Percentiles rank a stretch among this genome's conserved stretches.
Conservation (phyloP, 2,113 vertebrate genomes). For the Orcinus orca region DNA sequence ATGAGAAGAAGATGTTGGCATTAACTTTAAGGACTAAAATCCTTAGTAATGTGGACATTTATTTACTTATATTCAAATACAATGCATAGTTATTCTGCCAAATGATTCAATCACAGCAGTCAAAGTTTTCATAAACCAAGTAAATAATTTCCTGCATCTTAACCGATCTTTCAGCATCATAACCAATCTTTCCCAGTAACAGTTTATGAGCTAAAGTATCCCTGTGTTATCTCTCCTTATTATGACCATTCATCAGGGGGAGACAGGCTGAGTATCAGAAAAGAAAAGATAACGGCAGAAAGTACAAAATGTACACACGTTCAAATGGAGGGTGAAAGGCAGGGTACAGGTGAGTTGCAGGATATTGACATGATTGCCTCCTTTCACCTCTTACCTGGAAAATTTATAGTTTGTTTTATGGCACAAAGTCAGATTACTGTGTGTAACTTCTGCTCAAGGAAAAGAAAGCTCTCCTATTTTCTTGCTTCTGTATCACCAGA, state of each 20-base stretch:
- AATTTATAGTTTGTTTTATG: background rate
- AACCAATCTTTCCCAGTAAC: background rate
- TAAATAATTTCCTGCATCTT: background rate
- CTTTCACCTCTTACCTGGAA: background rate
- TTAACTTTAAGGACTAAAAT: background rate
- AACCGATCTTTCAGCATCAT: background rate
- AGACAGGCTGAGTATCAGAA: slow-evolving; percentile 25
- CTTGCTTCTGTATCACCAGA: background rate
- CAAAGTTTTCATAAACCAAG: slow-evolving; percentile 33
- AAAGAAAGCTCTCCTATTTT: background rate
- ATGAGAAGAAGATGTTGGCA: too few species aligned
- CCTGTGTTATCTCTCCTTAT: slow-evolving; percentile 35
- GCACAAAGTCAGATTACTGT: background rate
- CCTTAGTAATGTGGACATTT: background rate
- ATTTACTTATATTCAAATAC: background rate
- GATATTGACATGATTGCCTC: background rate
- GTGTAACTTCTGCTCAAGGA: background rate
- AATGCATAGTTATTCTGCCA: background rate
- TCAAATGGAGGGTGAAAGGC: background rate
- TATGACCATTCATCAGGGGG: slow-evolving; percentile 42
- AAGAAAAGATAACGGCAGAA: background rate
- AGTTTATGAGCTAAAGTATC: slow-evolving; percentile 43
- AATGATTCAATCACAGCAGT: background rate
- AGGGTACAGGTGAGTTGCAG: background rate
- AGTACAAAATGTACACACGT: background rate